Evolutionary conservation across 1,140 invertebrate genomes (phyloP).

Genomic region (Dendrolimus kikuchii): DNA sequence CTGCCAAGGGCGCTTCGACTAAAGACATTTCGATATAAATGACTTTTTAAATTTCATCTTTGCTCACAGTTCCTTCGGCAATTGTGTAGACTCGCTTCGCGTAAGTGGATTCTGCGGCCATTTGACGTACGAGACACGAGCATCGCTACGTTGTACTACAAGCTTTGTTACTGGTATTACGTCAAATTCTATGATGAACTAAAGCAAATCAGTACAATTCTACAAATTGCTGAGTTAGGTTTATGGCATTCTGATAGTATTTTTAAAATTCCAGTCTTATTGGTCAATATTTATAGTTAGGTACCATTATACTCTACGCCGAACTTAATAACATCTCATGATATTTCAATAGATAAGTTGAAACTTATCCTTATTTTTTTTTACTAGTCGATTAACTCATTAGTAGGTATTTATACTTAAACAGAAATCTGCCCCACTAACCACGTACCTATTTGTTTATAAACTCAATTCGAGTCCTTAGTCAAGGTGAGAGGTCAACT

Average conservation of each 20-base stretch:
- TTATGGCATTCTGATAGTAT: no score
- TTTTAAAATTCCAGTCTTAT: no score
- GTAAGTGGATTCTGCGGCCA: slow-evolving; percentile 67
- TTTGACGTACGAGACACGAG: slow-evolving; percentile 55
- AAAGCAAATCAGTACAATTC: no score
- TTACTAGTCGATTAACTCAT: slow-evolving; percentile 9
- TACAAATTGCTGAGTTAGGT: no score
- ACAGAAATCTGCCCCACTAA: slow-evolving; percentile 13
- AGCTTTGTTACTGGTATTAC: no score
- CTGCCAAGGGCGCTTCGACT: slow-evolving; percentile 60
- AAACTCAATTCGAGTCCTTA: slow-evolving; percentile 6
- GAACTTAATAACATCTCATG: background rate
- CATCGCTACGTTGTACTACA: no score
- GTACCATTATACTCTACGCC: background rate
- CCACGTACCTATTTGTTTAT: slow-evolving; percentile 18
- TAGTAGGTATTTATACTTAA: slow-evolving; percentile 11
- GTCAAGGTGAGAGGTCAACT: slow-evolving; percentile 31
- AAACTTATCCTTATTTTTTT: slow-evolving; percentile 5
- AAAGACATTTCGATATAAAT: slow-evolving; percentile 71
- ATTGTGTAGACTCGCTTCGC: slow-evolving; percentile 60
- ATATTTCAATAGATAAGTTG: slow-evolving; percentile 5
- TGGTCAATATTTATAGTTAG: no score
- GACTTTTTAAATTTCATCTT: slow-evolving; percentile 73
- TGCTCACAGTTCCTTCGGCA: slow-evolving; percentile 71
- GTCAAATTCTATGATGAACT: no score